Conservation (phyloP, 2,888 invertebrate genomes). For the Hirudinaria manillensis region DNA sequence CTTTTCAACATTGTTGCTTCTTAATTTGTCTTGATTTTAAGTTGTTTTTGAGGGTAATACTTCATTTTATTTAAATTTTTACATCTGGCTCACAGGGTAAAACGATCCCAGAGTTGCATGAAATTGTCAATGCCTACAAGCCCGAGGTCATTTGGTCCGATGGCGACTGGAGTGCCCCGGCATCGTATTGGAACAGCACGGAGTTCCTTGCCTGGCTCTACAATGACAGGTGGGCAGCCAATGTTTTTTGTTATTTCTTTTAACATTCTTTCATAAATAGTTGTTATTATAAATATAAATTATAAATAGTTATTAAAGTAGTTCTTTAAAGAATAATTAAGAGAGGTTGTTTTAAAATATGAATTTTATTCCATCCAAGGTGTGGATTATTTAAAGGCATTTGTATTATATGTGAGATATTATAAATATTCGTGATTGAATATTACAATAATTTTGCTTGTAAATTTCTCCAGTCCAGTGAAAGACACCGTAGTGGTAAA, state of each 20-base stretch:
- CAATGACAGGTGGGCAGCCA: conserved; percentile 50
- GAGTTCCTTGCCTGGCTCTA: conserved; percentile 56
- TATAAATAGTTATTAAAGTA: background rate
- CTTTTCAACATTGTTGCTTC: background rate
- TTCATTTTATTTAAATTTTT: too few relatives aligned
- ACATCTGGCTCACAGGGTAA: conserved; percentile 42
- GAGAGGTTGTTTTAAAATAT: too few relatives aligned
- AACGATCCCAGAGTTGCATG: conserved; percentile 65
- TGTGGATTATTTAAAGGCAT: too few relatives aligned
- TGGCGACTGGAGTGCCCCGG: conserved; percentile 74
- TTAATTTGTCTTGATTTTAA: background rate
- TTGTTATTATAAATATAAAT: background rate
- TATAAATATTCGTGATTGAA: background rate
- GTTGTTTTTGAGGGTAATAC: too few relatives aligned
- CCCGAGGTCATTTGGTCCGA: conserved; percentile 54
- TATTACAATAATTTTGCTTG: background rate
- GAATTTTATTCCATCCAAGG: too few relatives aligned
- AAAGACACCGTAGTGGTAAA: conserved; percentile 81
- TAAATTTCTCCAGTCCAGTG: conserved; percentile 58
- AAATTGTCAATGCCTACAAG: conserved; percentile 55
- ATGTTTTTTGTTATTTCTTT: background rate
- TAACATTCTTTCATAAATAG: background rate
- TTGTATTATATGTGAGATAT: too few relatives aligned
- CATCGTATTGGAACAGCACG: conserved; percentile 54
- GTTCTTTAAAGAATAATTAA: too few relatives aligned